Evolutionary conservation across 2,888 invertebrate genomes (phyloP).

Genomic region (Chesias legatella): DNA sequence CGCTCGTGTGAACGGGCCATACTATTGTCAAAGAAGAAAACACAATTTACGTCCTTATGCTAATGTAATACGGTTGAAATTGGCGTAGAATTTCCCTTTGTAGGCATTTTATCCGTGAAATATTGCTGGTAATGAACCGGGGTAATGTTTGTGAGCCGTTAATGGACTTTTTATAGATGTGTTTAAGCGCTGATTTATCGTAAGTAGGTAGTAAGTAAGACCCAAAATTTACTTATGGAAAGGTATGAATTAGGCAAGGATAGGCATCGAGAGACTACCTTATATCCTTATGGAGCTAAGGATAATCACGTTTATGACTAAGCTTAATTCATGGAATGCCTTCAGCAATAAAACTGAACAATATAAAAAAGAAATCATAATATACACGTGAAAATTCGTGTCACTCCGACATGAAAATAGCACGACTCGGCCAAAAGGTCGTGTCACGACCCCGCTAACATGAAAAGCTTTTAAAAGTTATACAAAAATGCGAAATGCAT

Average conservation of each 20-base stretch:
- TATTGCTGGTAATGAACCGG: constrained; percentile 39
- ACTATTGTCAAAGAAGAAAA: constrained; percentile 5
- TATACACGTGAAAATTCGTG: constrained; percentile 4
- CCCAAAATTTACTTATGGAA: constrained; percentile 5
- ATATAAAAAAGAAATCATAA: background rate
- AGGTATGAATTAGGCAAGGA: constrained; percentile 6
- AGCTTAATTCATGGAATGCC: too few species aligned
- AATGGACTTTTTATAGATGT: constrained; percentile 32
- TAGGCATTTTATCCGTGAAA: constrained; percentile 39
- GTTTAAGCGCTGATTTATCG: constrained; percentile 31
- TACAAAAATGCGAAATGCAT: constrained; percentile 18
- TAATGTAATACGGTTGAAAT: constrained; percentile 22
- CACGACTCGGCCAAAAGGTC: constrained; percentile 13
- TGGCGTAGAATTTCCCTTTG: constrained; percentile 8
- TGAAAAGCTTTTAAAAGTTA: constrained; percentile 12
- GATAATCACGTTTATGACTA: too few species aligned
- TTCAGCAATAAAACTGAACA: too few species aligned
- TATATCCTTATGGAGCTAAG: too few species aligned
- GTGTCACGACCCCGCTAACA: constrained; percentile 4
- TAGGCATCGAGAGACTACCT: background rate
- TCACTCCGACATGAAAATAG: constrained; percentile 13
- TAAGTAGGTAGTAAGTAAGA: constrained; percentile 4
- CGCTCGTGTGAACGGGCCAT: constrained; percentile 9
- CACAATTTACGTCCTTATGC: constrained; percentile 17
- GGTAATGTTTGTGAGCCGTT: constrained; percentile 33